Evolutionary conservation across 2,888 invertebrate species (phyloP).

Genomic region (Lasioglossum zephyrum): DNA sequence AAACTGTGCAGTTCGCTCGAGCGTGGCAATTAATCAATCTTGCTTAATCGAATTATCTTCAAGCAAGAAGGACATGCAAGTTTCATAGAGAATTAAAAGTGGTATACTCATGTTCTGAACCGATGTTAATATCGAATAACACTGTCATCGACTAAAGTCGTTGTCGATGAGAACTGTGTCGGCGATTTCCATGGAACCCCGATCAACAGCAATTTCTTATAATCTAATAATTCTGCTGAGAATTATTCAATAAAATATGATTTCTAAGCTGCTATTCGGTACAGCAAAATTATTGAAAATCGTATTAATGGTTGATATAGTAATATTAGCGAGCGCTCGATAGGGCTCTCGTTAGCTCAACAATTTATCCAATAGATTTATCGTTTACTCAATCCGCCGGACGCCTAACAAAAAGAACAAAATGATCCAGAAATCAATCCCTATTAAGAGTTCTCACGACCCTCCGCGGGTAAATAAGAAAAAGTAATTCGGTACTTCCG

Average conservation of each 20-base stretch:
- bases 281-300: background rate
- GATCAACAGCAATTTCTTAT: too few relatives aligned
- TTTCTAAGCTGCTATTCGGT: background rate
- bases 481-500: background rate
- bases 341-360: background rate
- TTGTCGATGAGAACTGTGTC: too few relatives aligned
- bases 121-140: too few relatives aligned
- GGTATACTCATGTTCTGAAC: too few relatives aligned
- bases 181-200: too few relatives aligned
- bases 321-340: background rate
- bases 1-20: background rate
- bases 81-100: background rate
- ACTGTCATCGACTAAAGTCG: too few relatives aligned
- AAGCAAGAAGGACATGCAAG: background rate
- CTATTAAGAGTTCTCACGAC: background rate
- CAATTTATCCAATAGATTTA: conserved; percentile 13
- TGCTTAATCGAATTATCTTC: background rate
- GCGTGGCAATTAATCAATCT: background rate
- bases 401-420: background rate
- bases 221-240: too few relatives aligned
- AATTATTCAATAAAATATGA: too few relatives aligned
- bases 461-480: background rate
- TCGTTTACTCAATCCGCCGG: background rate
- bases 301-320: too few relatives aligned
- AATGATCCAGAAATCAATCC: background rate